A percentile compares a stretch with the other conserved stretches of the same genome.
These are phyloP conservation scores for Salvelinus sp. DNA, from an alignment of 2,113 vertebrate species.

Conservation along the genomic window DNA sequence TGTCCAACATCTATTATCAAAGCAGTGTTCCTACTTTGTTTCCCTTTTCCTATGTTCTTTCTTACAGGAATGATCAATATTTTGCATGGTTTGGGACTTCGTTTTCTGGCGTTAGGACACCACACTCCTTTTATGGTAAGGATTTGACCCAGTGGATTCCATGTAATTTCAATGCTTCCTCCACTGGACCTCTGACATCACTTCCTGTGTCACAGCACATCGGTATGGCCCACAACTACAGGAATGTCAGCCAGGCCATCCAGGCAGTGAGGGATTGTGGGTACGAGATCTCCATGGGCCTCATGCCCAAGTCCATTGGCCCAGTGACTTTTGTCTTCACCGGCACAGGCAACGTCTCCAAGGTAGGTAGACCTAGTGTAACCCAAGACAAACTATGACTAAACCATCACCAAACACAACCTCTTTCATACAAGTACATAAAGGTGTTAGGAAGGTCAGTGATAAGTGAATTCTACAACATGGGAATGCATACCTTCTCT, in stretches of 20 bases:
- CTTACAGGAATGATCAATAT: constrained; percentile 96
- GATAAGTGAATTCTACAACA: no score
- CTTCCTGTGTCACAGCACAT: constrained; percentile 80
- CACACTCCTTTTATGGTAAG: constrained; percentile 97
- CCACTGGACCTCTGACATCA: neutral
- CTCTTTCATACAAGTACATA: neutral
- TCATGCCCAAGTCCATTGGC: constrained; percentile 95
- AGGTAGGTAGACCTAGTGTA: constrained; percentile 71
- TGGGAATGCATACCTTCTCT: no score
- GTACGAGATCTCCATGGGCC: constrained; percentile 96
- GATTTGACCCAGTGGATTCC: neutral
- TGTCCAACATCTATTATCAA: neutral
- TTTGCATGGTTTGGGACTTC: constrained; percentile 91
- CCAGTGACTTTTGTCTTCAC: constrained; percentile 97
- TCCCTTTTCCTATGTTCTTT: neutral
- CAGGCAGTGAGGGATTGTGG: constrained; percentile 96
- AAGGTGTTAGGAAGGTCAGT: neutral
- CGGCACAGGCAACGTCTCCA: constrained; percentile 96
- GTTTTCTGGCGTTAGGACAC: constrained; percentile 93
- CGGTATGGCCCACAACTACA: constrained; percentile 98
- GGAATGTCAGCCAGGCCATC: constrained; percentile 94
- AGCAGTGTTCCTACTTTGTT: neutral
- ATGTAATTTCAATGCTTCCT: neutral
- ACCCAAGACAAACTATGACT: neutral
- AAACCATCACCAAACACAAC: neutral